Percentiles rank a stretch among this genome's conserved stretches.
Conservation (phyloP, 2,888 invertebrate species). For the Ligdia adustata region DNA sequence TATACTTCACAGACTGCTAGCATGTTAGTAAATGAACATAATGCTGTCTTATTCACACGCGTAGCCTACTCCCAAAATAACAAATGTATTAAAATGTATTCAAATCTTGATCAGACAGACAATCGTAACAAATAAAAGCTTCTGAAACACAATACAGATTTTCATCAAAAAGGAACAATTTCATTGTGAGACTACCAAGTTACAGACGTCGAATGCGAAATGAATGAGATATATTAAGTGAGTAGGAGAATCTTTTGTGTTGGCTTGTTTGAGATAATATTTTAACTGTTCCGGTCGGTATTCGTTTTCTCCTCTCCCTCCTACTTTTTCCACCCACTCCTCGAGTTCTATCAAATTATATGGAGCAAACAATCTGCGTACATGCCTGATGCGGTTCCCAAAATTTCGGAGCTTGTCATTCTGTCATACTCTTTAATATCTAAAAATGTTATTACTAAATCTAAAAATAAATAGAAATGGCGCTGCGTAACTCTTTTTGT, state of each 20-base stretch:
- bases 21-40: no score
- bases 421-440: neutral
- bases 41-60: no score
- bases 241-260: constrained; percentile 62
- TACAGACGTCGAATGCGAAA: constrained; percentile 36
- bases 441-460: no score
- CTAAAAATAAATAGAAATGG: no score
- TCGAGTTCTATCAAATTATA: constrained; percentile 66
- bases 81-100: no score
- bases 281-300: constrained; percentile 56
- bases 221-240: constrained; percentile 63
- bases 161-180: constrained; percentile 21
- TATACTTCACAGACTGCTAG: no score
- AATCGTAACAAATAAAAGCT: constrained; percentile 9
- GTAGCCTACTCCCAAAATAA: no score
- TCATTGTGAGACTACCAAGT: constrained; percentile 22
- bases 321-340: constrained; percentile 32
- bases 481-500: no score
- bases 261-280: constrained; percentile 54
- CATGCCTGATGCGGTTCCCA: constrained; percentile 41
- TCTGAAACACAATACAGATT: constrained; percentile 11
- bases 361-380: constrained; percentile 68
- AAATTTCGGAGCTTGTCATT: constrained; percentile 35
- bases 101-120: constrained; percentile 4
- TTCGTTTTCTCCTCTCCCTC: constrained; percentile 48